Conservation (phyloP, 2,113 vertebrate genomes). For the Picathartes gymnocephalus region DNA sequence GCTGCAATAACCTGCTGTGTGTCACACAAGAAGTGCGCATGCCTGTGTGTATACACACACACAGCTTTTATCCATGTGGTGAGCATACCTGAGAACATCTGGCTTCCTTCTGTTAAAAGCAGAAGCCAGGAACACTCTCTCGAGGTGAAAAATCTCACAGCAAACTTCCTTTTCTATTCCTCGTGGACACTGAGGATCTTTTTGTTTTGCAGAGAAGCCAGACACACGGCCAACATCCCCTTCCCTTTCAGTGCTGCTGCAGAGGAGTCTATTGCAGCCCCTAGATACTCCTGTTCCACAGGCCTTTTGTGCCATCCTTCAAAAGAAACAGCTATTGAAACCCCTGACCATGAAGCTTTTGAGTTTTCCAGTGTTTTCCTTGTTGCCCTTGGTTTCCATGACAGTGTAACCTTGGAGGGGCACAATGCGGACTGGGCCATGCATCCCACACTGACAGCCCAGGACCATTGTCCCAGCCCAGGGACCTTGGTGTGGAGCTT, state of each 20-base stretch:
- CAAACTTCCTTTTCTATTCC: not conserved
- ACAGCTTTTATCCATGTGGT: not conserved
- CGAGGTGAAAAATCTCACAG: not conserved
- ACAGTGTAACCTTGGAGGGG: not conserved
- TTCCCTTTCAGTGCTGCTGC: not conserved
- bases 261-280: not conserved
- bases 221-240: not conserved
- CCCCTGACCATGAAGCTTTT: slow-evolving; percentile 54
- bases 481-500: slow-evolving; percentile 4
- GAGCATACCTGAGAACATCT: not conserved
- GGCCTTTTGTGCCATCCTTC: slow-evolving; percentile 40
- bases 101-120: not conserved
- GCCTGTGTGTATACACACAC: not conserved
- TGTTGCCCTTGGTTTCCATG: not conserved
- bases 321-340: slow-evolving; percentile 52
- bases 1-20: not conserved
- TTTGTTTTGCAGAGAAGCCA: not conserved
- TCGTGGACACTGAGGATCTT: not conserved
- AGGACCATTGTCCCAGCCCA: not conserved
- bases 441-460: not conserved
- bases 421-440: not conserved
- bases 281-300: not conserved
- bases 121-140: not conserved
- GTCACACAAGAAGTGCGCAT: not conserved
- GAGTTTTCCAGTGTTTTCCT: not conserved